Conservation (phyloP, 2,797 vertebrate genomes). For the Urophycis tenuis region DNA sequence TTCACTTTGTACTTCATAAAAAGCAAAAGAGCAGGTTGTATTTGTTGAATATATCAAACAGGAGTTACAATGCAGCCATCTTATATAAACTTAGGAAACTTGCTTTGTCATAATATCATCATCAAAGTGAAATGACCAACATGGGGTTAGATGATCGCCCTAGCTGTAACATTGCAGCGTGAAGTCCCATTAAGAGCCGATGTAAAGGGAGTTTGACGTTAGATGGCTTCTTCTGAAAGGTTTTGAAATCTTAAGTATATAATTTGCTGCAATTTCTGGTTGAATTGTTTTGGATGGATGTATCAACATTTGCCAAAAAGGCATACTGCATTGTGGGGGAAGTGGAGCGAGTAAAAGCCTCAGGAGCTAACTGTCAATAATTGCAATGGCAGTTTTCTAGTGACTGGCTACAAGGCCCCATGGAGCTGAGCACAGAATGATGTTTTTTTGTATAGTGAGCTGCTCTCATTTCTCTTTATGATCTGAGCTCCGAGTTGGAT, state of each 20-base stretch:
- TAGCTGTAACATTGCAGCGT: too few species aligned
- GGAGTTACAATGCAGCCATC: too few species aligned
- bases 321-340: not conserved
- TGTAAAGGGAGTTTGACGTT: not conserved
- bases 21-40: too few species aligned
- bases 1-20: too few species aligned
- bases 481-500: not conserved
- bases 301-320: not conserved
- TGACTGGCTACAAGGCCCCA: not conserved
- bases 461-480: not conserved
- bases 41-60: too few species aligned
- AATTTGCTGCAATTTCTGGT: not conserved
- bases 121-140: too few species aligned
- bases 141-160: too few species aligned
- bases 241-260: constrained; percentile 1
- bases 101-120: too few species aligned
- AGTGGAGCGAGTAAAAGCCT: not conserved
- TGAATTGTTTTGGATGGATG: not conserved
- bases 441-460: not conserved
- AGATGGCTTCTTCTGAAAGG: not conserved
- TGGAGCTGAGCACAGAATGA: not conserved
- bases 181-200: not conserved
- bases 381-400: not conserved
- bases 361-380: not conserved
- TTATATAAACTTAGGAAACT: too few species aligned